phyloP scores from a whole-genome alignment of 2,113 vertebrate genomes.

The Anthoscopus minutus region DNA sequence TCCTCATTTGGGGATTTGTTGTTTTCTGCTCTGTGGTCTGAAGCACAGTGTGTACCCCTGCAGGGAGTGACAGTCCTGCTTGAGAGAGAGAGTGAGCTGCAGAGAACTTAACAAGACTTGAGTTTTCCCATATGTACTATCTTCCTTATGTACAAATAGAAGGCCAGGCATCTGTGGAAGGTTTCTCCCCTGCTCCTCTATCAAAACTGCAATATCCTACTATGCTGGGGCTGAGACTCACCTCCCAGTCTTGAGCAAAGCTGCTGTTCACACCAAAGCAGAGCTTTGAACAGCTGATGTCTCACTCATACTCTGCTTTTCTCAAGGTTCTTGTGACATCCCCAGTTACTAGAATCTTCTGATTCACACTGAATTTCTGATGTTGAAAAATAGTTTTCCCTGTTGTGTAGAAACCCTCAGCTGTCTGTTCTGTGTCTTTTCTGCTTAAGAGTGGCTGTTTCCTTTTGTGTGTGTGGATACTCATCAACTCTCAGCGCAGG shows the following conservation, averaged over 20 bases:
- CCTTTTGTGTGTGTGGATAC: background rate
- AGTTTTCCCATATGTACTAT: background rate
- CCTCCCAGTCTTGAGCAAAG: background rate
- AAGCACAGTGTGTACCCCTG: background rate
- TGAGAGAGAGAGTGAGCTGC: background rate
- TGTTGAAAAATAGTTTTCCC: background rate
- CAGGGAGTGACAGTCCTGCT: background rate
- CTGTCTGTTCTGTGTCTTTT: background rate
- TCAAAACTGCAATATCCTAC: background rate
- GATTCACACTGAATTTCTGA: background rate
- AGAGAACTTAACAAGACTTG: background rate
- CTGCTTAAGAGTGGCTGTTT: background rate
- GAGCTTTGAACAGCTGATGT: background rate
- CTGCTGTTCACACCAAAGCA: background rate
- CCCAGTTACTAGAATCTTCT: background rate
- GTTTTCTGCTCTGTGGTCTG: background rate
- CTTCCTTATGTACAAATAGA: background rate
- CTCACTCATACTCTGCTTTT: background rate
- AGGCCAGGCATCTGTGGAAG: background rate
- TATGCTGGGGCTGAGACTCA: background rate
- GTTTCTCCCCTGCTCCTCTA: background rate
- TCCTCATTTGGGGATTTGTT: background rate
- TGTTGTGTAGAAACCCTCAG: background rate
- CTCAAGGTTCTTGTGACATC: background rate
- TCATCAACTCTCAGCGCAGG: fast-evolving